phyloP scores from a whole-genome alignment of 1,140 invertebrate genomes.

The Dinothrombium tinctorium region DNA sequence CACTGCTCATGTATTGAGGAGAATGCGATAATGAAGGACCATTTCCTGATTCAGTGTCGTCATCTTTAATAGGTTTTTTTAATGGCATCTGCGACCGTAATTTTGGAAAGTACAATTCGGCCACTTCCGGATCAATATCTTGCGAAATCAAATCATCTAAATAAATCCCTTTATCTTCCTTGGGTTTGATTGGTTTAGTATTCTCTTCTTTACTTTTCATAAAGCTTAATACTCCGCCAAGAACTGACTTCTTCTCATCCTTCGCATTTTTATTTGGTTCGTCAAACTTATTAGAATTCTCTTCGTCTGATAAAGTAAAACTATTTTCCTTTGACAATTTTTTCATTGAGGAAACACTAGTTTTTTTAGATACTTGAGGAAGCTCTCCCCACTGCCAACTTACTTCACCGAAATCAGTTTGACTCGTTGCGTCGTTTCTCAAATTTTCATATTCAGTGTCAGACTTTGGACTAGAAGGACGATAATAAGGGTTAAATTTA shows the following conservation, averaged over 20 bases:
- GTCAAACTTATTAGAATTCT: not conserved
- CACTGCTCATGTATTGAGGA: conserved; percentile 32
- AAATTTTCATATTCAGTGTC: conserved; percentile 67
- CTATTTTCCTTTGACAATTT: no score
- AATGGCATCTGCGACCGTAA: conserved; percentile 4
- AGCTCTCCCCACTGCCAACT: conserved; percentile 90
- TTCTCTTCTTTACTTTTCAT: conserved; percentile 49
- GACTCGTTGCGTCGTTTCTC: conserved; percentile 12
- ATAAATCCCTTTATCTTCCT: conserved; percentile 58
- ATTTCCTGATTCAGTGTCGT: conserved; percentile 82
- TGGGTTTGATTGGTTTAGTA: conserved; percentile 15
- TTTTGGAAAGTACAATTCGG: conserved; percentile 60
- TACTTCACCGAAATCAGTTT: conserved; percentile 17
- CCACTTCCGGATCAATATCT: conserved; percentile 64
- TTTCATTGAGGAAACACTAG: not conserved
- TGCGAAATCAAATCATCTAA: conserved; percentile 70
- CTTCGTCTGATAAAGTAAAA: no score
- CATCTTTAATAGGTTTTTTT: conserved; percentile 32
- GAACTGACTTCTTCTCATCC: conserved; percentile 45
- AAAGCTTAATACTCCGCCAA: conserved; percentile 73
- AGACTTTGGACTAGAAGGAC: conserved; percentile 53
- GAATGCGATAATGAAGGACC: conserved; percentile 79
- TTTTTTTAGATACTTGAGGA: conserved; percentile 27
- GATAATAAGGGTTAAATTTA: no score
- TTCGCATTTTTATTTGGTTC: no score